A percentile compares a stretch with the other conserved stretches of the same genome.
Conservation (phyloP, 2,113 vertebrate species). For the Arothron firmamentum region DNA sequence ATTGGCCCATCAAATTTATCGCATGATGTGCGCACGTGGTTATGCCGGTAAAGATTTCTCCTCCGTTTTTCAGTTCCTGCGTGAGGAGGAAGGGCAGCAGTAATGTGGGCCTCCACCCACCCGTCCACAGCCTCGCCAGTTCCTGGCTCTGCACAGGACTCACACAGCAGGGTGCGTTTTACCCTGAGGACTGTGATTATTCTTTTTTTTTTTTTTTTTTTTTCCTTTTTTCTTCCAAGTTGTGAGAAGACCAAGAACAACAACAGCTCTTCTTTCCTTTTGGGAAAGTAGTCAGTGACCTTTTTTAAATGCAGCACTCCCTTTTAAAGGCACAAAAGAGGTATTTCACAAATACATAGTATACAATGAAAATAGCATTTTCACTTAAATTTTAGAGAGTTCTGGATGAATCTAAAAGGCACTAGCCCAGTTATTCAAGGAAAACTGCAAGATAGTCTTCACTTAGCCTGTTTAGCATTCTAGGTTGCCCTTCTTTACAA, state of each 20-base stretch:
- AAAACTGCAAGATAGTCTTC: constrained; percentile 7
- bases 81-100: constrained; percentile 89
- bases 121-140: constrained; percentile 51
- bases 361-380: constrained; percentile 17
- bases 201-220: neutral
- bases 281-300: constrained; percentile 49
- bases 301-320: constrained; percentile 52
- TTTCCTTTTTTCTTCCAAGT: neutral
- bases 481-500: constrained; percentile 31
- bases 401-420: constrained; percentile 1
- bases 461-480: constrained; percentile 37
- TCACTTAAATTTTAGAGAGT: neutral
- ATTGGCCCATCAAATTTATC: constrained; percentile 92
- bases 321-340: constrained; percentile 3
- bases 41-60: constrained; percentile 97
- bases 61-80: constrained; percentile 94
- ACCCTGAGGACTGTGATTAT: constrained; percentile 32
- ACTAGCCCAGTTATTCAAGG: constrained; percentile 3
- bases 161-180: constrained; percentile 29
- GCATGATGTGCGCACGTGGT: constrained; percentile 95
- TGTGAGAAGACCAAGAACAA: constrained; percentile 28
- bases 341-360: too few species aligned
- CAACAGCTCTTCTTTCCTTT: constrained; percentile 17
- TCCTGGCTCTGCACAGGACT: constrained; percentile 44
- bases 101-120: constrained; percentile 44